Evolutionary conservation across 2,113 vertebrate genomes (phyloP).

Genomic region (Rhinoderma darwinii): DNA sequence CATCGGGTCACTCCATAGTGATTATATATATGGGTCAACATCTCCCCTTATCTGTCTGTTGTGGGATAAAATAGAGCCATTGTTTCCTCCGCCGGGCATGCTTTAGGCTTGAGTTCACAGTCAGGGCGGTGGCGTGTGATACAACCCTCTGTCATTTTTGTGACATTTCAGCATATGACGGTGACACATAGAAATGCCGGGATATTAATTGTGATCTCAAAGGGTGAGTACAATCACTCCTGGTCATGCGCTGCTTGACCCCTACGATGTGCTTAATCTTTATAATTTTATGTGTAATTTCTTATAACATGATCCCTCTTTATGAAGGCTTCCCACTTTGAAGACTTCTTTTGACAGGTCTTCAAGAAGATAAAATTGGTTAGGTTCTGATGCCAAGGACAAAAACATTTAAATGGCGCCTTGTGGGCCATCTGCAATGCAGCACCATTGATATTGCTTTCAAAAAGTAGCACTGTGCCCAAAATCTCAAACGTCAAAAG

Average conservation of each 20-base stretch:
- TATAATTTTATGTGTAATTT: background rate
- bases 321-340: background rate
- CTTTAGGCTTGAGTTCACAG: conserved; percentile 44
- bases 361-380: background rate
- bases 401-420: background rate
- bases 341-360: background rate
- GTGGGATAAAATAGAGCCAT: conserved; percentile 38
- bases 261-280: background rate
- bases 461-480: background rate
- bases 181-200: conserved; percentile 29
- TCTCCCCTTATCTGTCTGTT: conserved; percentile 52
- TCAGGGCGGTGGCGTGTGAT: conserved; percentile 45
- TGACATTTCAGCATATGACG: conserved; percentile 52
- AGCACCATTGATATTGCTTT: background rate
- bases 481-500: background rate
- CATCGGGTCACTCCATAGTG: conserved; percentile 44
- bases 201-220: conserved; percentile 14
- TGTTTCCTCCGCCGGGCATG: conserved; percentile 16
- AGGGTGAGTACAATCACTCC: background rate
- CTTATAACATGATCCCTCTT: background rate
- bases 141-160: conserved; percentile 34
- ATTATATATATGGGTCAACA: conserved; percentile 28
- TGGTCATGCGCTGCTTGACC: conserved; percentile 5
- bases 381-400: background rate
- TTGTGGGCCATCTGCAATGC: background rate